Evolutionary conservation across 2,113 vertebrate species (phyloP), one percentile per base, ranked within the genome.

Genomic region (Anas platyrhynchos): DNA sequence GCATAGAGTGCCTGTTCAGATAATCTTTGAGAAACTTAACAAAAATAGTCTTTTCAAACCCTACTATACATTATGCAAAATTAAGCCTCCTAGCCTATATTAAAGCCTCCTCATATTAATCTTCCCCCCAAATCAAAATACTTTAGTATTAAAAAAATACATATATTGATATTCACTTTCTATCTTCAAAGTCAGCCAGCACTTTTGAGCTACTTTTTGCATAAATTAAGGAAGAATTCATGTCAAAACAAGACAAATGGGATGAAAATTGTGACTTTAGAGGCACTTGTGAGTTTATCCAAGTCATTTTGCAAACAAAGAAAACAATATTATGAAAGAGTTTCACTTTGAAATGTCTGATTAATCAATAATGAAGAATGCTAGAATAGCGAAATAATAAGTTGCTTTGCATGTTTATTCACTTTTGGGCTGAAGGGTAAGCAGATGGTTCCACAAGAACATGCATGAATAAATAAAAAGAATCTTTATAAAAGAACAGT

Each of bases 281-380:
- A 61, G 27, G 34, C 10, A 15, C 7, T 38, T 84, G 18, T 83
- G 46, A 52, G 11, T 67, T 84, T 59, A 48, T 78, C 17, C 22
- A 21, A 65, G 23, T 58, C 50, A 50, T 77, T 88, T 91, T 92
- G 34, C 23, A 77, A 94, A 72, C 15, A 73, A 22, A 90, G 18
- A 34, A n/a, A 93, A 75, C 22, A 50, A 88, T 66, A 73, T 74
- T 94, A 62, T 18, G 43, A 93, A 26, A 79, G 82, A 93, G 7
- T 46, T 91, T 38, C 29, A 86, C 12, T 63, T 80, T 81, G 50
- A 71, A 83, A 95, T 77, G 58, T 91, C 50, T 91, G 27, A n/a
- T 92, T 84, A 96, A 96, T 73, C 59, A 96, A 56, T 86, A 87
- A 86, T 93, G 73, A 96, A 92, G 52, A 69, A 29, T 79, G 55